phyloP scores from a whole-genome alignment of 2,113 vertebrate genomes.

The Pseudolaguvia tuberculata region DNA sequence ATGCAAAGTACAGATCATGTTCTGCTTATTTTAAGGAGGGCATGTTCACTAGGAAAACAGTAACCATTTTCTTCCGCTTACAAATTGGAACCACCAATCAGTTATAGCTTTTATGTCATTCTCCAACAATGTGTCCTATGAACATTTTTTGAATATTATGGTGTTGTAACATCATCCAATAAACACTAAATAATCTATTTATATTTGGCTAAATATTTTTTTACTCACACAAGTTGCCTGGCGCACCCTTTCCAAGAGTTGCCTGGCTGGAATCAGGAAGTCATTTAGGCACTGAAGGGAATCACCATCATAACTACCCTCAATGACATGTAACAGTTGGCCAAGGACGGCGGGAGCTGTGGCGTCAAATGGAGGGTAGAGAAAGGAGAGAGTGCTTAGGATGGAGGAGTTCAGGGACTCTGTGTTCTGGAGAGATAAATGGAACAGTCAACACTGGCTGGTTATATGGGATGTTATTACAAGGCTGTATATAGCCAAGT shows the following conservation, averaged over 20 bases:
- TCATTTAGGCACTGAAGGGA: slow-evolving; percentile 80
- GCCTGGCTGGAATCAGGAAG: slow-evolving; percentile 86
- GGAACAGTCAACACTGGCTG: background rate
- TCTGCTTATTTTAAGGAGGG: slow-evolving; percentile 3
- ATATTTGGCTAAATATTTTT: background rate
- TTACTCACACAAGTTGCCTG: slow-evolving; percentile 85
- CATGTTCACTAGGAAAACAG: background rate
- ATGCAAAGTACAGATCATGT: background rate
- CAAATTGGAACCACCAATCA: background rate
- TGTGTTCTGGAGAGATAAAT: slow-evolving; percentile 64
- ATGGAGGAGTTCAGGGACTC: slow-evolving; percentile 77
- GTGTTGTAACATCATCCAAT: background rate
- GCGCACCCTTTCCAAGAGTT: slow-evolving; percentile 79
- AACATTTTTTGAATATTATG: background rate
- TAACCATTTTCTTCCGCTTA: background rate
- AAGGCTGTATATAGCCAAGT: background rate
- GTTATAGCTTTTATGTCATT: background rate
- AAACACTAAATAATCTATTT: background rate
- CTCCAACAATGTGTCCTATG: background rate
- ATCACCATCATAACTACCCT: slow-evolving; percentile 75
- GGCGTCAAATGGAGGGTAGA: slow-evolving; percentile 84
- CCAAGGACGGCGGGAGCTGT: slow-evolving; percentile 80
- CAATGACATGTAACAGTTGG: slow-evolving; percentile 83
- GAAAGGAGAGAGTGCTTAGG: slow-evolving; percentile 76
- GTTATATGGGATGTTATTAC: background rate